Evolutionary conservation across 2,797 vertebrate genomes (phyloP), one percentile per base, ranked within the genome.

Genomic region (Smutsia gigantea): DNA sequence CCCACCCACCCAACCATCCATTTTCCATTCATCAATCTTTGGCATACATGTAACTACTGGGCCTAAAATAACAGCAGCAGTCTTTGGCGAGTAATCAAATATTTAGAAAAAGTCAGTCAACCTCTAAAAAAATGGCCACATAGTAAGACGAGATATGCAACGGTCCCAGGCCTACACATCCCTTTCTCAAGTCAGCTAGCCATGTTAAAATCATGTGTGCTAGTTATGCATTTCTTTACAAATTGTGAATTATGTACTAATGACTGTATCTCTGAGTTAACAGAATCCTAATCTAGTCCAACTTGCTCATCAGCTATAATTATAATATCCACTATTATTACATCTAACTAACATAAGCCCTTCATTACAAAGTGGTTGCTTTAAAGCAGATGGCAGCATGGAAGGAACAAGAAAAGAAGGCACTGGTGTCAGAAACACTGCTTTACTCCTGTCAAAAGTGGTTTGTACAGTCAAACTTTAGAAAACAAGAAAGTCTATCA

Each of bases 171-270:
- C 57, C 34, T 88, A 83, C 81, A 46, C 8, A 59, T 39, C 46
- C 79, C 8, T 91, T 78, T 64, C 75, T 79, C 69, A 93, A 91
- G 49, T 93, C 71, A 85, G 66, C 0, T 93, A 85, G 23, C n/a
- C 8, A 46, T n/a, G 19, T 71, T 79, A 64, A 92, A 23, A 87
- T 81, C 25, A 17, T 34, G 59, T 72, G 13, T 42, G 66, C 23
- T 9, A 72, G 23, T 49, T 78, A 82, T 2, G 1, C 18, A 75
- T 74, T 91, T 93, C 77, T 96, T 66, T 34, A 78, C 82, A 92
- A 77, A 55, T 77, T 77, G 86, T n/a, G 7, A 92, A 81, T 49
- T 87, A 83, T 10, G 25, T 17, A 87, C n/a, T 72, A 88, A 81
- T 59, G 46, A 81, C 39, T 87, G 64, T 84, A 55, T 37, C 4